Conservation (phyloP, 2,888 invertebrate species). For the Zootermopsis nevadensis region DNA sequence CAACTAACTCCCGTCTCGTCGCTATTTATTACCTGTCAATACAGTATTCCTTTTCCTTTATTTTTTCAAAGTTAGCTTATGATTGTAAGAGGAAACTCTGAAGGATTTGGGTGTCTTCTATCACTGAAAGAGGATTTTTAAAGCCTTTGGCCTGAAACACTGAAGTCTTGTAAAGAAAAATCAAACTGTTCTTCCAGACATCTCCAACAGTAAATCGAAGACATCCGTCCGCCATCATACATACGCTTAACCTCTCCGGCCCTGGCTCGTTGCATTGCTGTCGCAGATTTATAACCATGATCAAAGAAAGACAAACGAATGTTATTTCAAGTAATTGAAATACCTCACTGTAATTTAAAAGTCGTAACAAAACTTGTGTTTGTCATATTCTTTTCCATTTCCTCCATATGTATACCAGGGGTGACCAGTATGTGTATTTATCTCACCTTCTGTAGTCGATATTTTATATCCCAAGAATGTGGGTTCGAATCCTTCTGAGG, state of each 20-base stretch:
- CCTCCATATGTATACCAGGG: too few relatives aligned
- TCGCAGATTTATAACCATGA: conserved; percentile 23
- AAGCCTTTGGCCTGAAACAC: background rate
- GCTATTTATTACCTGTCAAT: background rate
- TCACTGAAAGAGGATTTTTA: background rate
- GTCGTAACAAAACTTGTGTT: background rate
- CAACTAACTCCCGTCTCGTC: background rate
- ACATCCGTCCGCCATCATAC: background rate
- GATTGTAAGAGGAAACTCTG: conserved; percentile 1
- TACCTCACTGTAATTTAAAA: conserved; percentile 45
- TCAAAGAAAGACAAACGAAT: conserved; percentile 23
- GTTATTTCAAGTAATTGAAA: conserved; percentile 49
- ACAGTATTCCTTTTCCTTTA: background rate
- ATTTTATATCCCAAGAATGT: too few relatives aligned
- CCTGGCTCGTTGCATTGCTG: background rate
- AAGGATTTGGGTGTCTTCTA: background rate
- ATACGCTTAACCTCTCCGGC: background rate
- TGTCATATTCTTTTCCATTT: background rate
- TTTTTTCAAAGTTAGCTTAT: background rate
- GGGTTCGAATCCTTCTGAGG: too few relatives aligned
- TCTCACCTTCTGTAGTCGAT: too few relatives aligned
- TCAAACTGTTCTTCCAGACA: background rate
- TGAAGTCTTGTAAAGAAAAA: conserved; percentile 17
- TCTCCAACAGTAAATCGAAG: background rate
- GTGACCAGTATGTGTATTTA: too few relatives aligned